Base-by-base conservation (phyloP, 2,888 invertebrate genomes). In the Cataglyphis livida region DNA sequence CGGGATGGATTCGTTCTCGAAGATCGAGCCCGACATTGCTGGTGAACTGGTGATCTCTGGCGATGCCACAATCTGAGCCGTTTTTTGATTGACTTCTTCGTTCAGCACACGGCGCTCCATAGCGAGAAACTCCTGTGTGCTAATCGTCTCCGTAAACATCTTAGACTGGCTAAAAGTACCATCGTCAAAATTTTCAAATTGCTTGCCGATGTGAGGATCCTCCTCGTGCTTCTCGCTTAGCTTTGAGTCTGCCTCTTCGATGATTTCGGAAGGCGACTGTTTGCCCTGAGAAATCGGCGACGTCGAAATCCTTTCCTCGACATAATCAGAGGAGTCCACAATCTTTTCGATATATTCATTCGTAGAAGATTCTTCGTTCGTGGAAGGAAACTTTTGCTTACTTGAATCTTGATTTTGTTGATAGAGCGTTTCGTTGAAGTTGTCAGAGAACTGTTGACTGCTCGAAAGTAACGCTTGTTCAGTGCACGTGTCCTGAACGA, bases 371-470 rank as follows among this genome's bases (percentile, higher is more conserved):
- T 78, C 21, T 54, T 76, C 35, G 9, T 18, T 71, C 9, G 35
- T 32, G 54, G 4, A 25, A 32, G 10, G 3, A 15, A 1, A 35
- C 7, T 54, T 51, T n/a, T n/a, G 15, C 15, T 62, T 6, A 1
- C 25, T 4, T 12, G 7, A 18, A 38, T 32, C 28, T 35, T 4
- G 61, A 51, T n/a, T 21, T 21, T 70, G 48, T 12, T 78, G 54
- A n/a, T 59, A 59, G 12, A 76, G 57, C 0, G 75, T 12, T 41
- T 85, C 84, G n/a, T 90, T 85, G n/a, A 90, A 92, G 64, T 92
- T 90, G n/a, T 92, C 91, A 21, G 89, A 91, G 51, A 91, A 91
- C 64, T 89, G 88, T 3, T 64, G 82, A 9, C 38, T 83, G 3
- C 73, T 87, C 6, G 65, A 71, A 51, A 61, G 84, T 1, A 21